These are phyloP conservation scores for Gyps fulvus DNA, from an alignment of 2,113 vertebrate species.

Conservation along the genomic window DNA sequence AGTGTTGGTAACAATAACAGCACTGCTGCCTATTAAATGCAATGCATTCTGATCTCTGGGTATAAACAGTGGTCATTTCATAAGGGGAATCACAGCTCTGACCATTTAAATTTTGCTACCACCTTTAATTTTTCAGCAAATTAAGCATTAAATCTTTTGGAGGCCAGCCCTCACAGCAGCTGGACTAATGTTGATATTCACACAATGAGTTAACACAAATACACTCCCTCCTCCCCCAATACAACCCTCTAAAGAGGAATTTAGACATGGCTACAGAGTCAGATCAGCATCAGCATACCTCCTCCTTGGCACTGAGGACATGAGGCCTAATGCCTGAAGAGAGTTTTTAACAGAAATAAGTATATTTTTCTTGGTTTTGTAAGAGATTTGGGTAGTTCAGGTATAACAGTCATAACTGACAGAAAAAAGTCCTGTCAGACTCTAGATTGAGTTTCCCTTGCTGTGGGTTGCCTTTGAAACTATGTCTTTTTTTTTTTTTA, in stretches of 20 bases:
- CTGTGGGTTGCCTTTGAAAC: background rate
- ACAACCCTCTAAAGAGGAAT: background rate
- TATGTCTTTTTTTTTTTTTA: background rate
- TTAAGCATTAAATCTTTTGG: background rate
- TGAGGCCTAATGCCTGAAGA: background rate
- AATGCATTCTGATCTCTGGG: background rate
- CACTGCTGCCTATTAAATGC: background rate
- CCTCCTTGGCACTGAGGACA: background rate
- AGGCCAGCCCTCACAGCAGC: background rate
- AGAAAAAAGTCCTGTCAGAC: background rate
- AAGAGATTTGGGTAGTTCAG: background rate
- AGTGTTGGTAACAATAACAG: background rate
- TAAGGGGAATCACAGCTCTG: constrained; percentile 2
- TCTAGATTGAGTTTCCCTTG: background rate
- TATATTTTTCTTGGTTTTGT: background rate
- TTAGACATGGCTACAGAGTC: background rate
- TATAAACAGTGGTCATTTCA: background rate
- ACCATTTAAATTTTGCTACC: constrained; percentile 19
- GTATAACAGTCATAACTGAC: background rate
- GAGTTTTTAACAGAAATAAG: background rate
- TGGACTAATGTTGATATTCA: background rate
- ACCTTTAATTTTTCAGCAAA: constrained; percentile 45
- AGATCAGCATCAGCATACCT: background rate
- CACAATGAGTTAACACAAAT: background rate
- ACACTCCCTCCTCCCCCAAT: background rate